A percentile compares a stretch with the other conserved stretches of the same genome.
phyloP scores from a whole-genome alignment of 2,888 invertebrate species.

The Diploptera punctata region DNA sequence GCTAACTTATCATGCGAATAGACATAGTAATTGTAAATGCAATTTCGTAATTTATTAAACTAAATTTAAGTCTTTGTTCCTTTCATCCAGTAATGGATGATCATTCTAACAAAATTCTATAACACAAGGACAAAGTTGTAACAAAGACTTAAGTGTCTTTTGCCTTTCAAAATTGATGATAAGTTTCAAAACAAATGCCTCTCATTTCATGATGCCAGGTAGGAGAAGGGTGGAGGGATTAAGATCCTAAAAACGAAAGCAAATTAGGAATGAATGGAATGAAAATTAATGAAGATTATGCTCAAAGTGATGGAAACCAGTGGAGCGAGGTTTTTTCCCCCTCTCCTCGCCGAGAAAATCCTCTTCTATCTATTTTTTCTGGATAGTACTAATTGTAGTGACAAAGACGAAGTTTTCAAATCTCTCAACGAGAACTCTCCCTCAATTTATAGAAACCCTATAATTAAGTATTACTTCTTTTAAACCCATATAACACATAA shows the following conservation, averaged over 20 bases:
- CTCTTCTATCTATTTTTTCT: not conserved
- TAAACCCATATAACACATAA: too few relatives aligned
- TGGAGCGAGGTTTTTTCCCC: not conserved
- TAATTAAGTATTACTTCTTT: too few relatives aligned
- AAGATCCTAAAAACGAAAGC: constrained; percentile 6
- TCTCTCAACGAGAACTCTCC: too few relatives aligned
- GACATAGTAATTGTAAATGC: too few relatives aligned
- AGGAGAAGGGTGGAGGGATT: not conserved
- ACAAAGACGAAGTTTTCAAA: not conserved
- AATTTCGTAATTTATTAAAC: not conserved
- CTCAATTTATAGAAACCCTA: too few relatives aligned
- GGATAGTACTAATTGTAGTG: not conserved
- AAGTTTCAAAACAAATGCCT: constrained; percentile 3
- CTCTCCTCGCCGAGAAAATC: too few relatives aligned
- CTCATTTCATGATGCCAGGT: not conserved
- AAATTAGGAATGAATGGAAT: constrained; percentile 12
- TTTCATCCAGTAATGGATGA: not conserved
- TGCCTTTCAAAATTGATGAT: not conserved
- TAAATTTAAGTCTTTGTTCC: constrained; percentile 9
- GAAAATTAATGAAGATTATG: constrained; percentile 11
- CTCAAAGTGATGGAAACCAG: constrained; percentile 13
- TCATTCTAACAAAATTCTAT: not conserved
- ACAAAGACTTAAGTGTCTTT: constrained; percentile 1
- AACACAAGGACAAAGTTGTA: constrained; percentile 10
- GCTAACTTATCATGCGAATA: too few relatives aligned